These are phyloP conservation scores for Microctonus hyperodae DNA, from an alignment of 2,888 invertebrate genomes.

Conservation along the genomic window DNA sequence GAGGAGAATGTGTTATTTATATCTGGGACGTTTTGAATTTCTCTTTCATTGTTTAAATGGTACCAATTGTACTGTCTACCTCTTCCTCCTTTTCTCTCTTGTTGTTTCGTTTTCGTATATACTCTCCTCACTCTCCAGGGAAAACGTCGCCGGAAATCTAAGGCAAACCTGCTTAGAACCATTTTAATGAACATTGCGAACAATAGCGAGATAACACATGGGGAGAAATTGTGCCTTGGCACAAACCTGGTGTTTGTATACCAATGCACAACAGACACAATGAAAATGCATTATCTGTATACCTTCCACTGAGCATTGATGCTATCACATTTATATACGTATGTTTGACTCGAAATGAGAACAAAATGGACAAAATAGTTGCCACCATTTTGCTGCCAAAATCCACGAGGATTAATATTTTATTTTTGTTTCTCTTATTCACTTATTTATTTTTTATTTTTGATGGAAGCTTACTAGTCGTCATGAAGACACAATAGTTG, in stretches of 20 bases:
- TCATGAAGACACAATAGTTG: background rate
- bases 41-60: background rate
- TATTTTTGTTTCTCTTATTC: background rate
- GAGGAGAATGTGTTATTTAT: background rate
- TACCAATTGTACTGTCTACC: too few relatives aligned
- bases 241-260: slow-evolving; percentile 39
- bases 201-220: slow-evolving; percentile 49
- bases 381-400: background rate
- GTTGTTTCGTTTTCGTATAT: background rate
- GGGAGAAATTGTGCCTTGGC: slow-evolving; percentile 4
- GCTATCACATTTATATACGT: slow-evolving; percentile 44
- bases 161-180: slow-evolving; percentile 47
- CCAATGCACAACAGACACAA: slow-evolving; percentile 45
- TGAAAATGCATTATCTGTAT: slow-evolving; percentile 49
- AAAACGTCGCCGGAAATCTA: slow-evolving; percentile 32
- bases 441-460: background rate
- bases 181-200: slow-evolving; percentile 55
- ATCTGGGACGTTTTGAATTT: background rate
- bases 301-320: slow-evolving; percentile 51
- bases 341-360: background rate
- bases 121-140: background rate
- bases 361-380: slow-evolving; percentile 3
- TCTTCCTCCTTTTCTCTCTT: background rate
- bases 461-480: background rate
- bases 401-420: background rate